These are phyloP conservation scores for Parnassius smintheus DNA, from an alignment of 2,888 invertebrate genomes.

Conservation along the genomic window DNA sequence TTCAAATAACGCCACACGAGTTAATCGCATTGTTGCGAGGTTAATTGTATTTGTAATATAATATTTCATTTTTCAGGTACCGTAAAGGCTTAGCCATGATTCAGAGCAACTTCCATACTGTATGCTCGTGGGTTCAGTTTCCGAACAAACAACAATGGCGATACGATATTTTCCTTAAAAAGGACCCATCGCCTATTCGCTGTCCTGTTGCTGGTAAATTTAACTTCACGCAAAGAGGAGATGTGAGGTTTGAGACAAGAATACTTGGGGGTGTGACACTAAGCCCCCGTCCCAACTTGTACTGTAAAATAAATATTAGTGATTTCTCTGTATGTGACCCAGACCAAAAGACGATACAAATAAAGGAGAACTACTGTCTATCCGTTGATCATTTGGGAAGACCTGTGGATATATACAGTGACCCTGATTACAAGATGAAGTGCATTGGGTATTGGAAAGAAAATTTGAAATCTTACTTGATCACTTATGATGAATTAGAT, in stretches of 20 bases:
- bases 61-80: constrained; percentile 80
- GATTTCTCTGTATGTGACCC: constrained; percentile 97
- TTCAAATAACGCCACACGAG: no score
- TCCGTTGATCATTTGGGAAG: constrained; percentile 97
- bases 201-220: constrained; percentile 99
- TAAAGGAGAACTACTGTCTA: constrained; percentile 97
- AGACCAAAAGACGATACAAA: constrained; percentile 95
- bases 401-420: constrained; percentile 97
- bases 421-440: constrained; percentile 97
- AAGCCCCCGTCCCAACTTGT: constrained; percentile 94
- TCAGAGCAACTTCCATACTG: constrained; percentile 93
- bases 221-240: constrained; percentile 95
- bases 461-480: constrained; percentile 96
- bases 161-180: constrained; percentile 92
- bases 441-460: constrained; percentile 99
- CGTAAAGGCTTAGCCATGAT: constrained; percentile 93
- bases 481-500: constrained; percentile 97
- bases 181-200: constrained; percentile 93
- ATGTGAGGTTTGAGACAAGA: constrained; percentile 94
- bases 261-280: constrained; percentile 97
- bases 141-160: constrained; percentile 92
- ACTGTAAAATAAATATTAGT: constrained; percentile 96
- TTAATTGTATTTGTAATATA: no score
- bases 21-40: no score
- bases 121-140: constrained; percentile 97